Conservation (phyloP, 2,888 invertebrate species). For the Abrostola triplasia region DNA sequence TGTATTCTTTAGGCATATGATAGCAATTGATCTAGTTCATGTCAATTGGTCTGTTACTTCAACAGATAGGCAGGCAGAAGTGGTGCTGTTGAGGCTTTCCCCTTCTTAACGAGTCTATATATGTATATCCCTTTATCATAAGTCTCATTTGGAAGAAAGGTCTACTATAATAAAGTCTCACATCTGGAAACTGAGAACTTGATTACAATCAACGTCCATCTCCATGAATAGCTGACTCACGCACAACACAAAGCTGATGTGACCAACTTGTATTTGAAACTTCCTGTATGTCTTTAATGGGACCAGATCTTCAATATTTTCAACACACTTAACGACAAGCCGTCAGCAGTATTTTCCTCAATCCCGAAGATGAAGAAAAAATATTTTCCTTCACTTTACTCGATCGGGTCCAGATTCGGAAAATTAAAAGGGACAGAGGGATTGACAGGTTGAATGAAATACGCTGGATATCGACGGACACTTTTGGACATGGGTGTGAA, state of each 20-base stretch:
- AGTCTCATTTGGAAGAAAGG: too few relatives aligned
- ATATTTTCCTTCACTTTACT: slow-evolving; percentile 38
- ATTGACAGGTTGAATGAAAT: slow-evolving; percentile 49
- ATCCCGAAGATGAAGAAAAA: slow-evolving; percentile 28
- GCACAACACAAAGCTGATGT: neutral
- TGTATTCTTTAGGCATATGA: too few relatives aligned
- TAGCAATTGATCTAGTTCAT: too few relatives aligned
- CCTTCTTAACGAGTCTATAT: too few relatives aligned
- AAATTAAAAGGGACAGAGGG: slow-evolving; percentile 50
- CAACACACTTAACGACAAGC: slow-evolving; percentile 10
- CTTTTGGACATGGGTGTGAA: slow-evolving; percentile 34
- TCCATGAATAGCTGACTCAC: too few relatives aligned
- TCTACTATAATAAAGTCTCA: too few relatives aligned
- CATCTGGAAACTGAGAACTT: too few relatives aligned
- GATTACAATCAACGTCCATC: too few relatives aligned
- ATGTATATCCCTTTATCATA: too few relatives aligned
- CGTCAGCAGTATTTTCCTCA: slow-evolving; percentile 30
- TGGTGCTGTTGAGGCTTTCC: too few relatives aligned
- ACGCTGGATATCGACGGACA: slow-evolving; percentile 29
- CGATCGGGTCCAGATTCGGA: slow-evolving; percentile 33
- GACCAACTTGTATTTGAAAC: neutral
- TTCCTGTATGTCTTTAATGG: neutral
- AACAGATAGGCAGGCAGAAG: too few relatives aligned
- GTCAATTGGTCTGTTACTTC: too few relatives aligned
- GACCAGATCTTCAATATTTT: slow-evolving; percentile 6